These are phyloP conservation scores for Prostheceraeus crozeri DNA, from an alignment of 2,888 invertebrate species.

Conservation along the genomic window DNA sequence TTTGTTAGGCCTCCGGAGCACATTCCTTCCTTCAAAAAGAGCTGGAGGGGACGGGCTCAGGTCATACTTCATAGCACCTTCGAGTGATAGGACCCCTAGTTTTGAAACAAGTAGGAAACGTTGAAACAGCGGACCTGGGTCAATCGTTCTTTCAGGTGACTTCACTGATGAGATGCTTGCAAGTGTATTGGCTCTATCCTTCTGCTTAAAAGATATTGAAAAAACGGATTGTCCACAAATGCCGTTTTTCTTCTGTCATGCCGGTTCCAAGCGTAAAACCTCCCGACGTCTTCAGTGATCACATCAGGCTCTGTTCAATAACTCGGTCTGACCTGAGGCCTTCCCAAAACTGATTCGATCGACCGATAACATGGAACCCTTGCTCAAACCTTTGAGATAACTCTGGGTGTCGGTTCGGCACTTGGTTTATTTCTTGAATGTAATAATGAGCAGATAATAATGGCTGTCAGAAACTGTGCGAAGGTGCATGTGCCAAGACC, in stretches of 20 bases:
- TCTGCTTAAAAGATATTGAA: slow-evolving; percentile 34
- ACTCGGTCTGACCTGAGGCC: slow-evolving; percentile 34
- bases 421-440: not conserved
- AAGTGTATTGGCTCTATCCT: slow-evolving; percentile 34
- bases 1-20: slow-evolving; percentile 31
- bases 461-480: slow-evolving; percentile 6
- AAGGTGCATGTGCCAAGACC: slow-evolving; percentile 32
- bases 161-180: slow-evolving; percentile 26
- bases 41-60: slow-evolving; percentile 1
- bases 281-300: slow-evolving; percentile 31
- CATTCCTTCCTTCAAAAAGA: slow-evolving; percentile 31
- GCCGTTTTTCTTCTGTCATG: too few relatives aligned
- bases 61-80: slow-evolving; percentile 27
- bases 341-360: slow-evolving; percentile 36
- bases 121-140: slow-evolving; percentile 32
- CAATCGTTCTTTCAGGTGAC: slow-evolving; percentile 27
- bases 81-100: slow-evolving; percentile 8
- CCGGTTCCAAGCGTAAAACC: slow-evolving; percentile 39
- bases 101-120: slow-evolving; percentile 24
- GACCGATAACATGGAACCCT: slow-evolving; percentile 35
- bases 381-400: slow-evolving; percentile 33
- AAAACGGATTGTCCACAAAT: slow-evolving; percentile 38
- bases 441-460: slow-evolving; percentile 16
- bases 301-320: slow-evolving; percentile 36
- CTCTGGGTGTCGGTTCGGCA: slow-evolving; percentile 31